Base-by-base conservation (phyloP, 1,140 invertebrate species). In the Scylla paramamosain region DNA sequence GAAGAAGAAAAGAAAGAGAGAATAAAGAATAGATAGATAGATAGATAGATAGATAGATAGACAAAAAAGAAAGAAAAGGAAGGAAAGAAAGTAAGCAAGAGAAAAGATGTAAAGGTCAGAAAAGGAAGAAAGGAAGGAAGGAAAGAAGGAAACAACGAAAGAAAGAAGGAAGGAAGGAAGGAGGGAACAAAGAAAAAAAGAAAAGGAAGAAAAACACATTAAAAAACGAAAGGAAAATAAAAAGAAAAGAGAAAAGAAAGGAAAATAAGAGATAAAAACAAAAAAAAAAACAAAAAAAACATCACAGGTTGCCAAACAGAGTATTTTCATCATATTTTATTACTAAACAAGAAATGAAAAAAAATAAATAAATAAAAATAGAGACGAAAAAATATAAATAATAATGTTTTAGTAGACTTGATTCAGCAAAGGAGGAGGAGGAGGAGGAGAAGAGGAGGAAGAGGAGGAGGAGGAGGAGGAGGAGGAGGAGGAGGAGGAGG, bases 331-430 rank as follows among this genome's bases (percentile, higher is more conserved):
- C 20, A 67, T 29, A 28, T 31, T 52, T 32, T 31, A 48, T 52
- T 67, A 52, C 91, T 67, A 48, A 92, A 48, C 91, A 92, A 52
- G 52, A 48, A 31, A 92, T 92, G 32, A 39, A 3, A 88, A 88
- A 20, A 4, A 88, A 28, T n/a, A 32, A n/a, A 88, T n/a, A 32
- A 88, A n/a, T 20, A 88, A 12, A 88, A 39, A 39, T 20, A 12
- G 8, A 88, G 12, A 88, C 1, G 12, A 88, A 12, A 39, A 88
- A 39, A 20, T 39, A 39, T 39, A 39, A 39, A 52, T 14, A 39
- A 39, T 39, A 39, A 39, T 39, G 39, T 39, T 39, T 39, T 39
- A 39, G 39, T 4, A 31, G 10, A 8, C n/a, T n/a, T n/a, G n/a
- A n/a, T n/a, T n/a, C n/a, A 46, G 46, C 7, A 25, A 25, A 31